phyloP scores from a whole-genome alignment of 1,140 invertebrate genomes.

The Luehdorfia chinensis region DNA sequence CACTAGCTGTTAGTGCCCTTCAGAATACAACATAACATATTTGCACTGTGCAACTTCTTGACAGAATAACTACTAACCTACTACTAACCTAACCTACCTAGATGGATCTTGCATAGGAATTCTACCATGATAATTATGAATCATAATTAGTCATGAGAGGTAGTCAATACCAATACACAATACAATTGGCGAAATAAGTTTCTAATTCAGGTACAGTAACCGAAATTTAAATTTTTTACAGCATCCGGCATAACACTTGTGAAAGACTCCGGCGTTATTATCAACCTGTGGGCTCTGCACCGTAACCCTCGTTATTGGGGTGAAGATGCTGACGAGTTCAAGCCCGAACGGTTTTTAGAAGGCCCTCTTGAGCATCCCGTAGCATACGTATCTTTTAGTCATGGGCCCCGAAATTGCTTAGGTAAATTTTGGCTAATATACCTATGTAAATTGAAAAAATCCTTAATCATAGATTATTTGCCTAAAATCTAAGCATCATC shows the following conservation, averaged over 20 bases:
- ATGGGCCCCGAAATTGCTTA: conserved; percentile 79
- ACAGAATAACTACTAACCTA: too few relatives aligned
- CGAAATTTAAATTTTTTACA: conserved; percentile 18
- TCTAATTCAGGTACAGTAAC: too few relatives aligned
- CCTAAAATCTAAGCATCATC: too few relatives aligned
- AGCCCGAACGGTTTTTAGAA: conserved; percentile 82
- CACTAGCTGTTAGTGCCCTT: too few relatives aligned
- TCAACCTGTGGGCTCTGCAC: conserved; percentile 61
- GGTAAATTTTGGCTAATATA: conserved; percentile 40
- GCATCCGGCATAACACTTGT: conserved; percentile 30
- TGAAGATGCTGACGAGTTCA: conserved; percentile 80
- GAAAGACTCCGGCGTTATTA: conserved; percentile 23
- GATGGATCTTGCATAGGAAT: too few relatives aligned
- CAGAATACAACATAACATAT: too few relatives aligned
- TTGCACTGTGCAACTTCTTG: too few relatives aligned
- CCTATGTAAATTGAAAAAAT: too few relatives aligned
- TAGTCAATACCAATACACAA: not conserved
- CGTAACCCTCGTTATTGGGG: conserved; percentile 66
- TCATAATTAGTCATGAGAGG: too few relatives aligned
- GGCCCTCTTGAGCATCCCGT: conserved; percentile 55
- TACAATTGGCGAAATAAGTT: not conserved
- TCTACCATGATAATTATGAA: too few relatives aligned
- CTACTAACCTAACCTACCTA: too few relatives aligned
- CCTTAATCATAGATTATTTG: too few relatives aligned
- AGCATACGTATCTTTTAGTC: conserved; percentile 79